Percentiles rank a stretch among this genome's conserved stretches.
Conservation (phyloP, 2,797 vertebrate species). For the Catamblyrhynchus diadema region DNA sequence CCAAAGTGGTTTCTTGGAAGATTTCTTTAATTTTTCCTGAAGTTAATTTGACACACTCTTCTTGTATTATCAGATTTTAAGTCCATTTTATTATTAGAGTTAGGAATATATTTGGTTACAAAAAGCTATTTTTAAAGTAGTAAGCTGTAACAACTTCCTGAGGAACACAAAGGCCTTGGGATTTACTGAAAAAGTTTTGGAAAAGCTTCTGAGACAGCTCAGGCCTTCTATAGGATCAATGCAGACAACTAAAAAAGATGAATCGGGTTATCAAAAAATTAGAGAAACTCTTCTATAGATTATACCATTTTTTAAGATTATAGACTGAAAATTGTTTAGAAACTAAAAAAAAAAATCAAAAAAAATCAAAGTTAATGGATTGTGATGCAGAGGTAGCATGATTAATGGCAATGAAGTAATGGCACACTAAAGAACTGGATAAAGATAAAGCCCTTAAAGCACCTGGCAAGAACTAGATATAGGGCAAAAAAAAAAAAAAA, state of each 20-base stretch:
- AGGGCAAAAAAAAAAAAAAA: accelerated
- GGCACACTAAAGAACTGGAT: background rate
- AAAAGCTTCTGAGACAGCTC: background rate
- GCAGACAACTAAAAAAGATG: background rate
- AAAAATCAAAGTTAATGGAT: background rate
- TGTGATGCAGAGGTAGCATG: background rate
- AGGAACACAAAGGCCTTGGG: background rate
- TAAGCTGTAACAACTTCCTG: background rate
- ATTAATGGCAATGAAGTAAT: background rate
- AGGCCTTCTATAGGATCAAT: background rate
- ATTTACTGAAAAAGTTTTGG: background rate
- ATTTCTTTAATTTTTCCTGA: background rate
- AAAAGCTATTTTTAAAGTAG: background rate
- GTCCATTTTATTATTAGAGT: background rate
- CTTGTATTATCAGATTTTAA: background rate
- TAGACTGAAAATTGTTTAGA: background rate
- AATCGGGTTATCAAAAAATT: background rate
- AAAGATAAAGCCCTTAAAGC: background rate
- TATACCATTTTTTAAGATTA: background rate
- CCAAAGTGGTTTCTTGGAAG: background rate
- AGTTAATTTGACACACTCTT: background rate
- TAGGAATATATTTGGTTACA: background rate
- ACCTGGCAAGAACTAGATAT: background rate
- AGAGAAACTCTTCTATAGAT: background rate
- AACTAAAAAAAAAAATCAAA: background rate